Percentiles rank a stretch among this genome's conserved stretches.
Evolutionary conservation across 2,797 vertebrate species (phyloP).

Genomic region (Rhincodon typus): DNA sequence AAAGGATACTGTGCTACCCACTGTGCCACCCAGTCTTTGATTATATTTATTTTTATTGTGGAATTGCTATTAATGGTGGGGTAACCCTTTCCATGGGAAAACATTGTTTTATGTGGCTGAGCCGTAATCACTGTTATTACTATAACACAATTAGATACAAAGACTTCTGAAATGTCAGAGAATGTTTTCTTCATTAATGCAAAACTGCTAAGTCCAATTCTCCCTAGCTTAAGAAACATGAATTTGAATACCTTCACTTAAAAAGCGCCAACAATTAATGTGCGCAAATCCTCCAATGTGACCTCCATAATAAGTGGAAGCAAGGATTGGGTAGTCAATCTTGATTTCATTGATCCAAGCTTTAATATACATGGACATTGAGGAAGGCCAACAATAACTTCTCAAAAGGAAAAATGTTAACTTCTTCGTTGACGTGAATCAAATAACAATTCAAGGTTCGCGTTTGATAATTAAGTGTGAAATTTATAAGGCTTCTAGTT

Average conservation of each 20-base stretch:
- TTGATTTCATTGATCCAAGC: background rate
- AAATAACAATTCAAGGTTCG: background rate
- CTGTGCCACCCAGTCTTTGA: background rate
- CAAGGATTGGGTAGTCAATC: too few species aligned
- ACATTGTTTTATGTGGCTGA: slow-evolving; percentile 5
- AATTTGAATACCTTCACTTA: background rate
- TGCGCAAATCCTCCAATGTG: background rate
- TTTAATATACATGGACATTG: background rate
- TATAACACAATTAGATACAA: background rate
- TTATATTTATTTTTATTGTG: background rate
- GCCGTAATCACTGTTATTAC: background rate
- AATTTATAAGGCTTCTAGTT: background rate
- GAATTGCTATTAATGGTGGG: background rate
- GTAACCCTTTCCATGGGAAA: background rate
- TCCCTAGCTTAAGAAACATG: background rate
- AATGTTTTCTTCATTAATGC: background rate
- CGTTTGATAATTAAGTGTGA: background rate
- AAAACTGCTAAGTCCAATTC: background rate
- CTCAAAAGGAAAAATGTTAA: background rate
- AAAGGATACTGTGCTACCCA: background rate
- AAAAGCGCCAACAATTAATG: background rate
- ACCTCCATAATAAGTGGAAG: too few species aligned
- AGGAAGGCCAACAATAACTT: background rate
- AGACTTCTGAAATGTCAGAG: background rate
- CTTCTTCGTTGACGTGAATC: background rate